Evolutionary conservation across 2,113 vertebrate species (phyloP), one percentile per base, ranked within the genome.

Genomic region (Calidris pygmaea): DNA sequence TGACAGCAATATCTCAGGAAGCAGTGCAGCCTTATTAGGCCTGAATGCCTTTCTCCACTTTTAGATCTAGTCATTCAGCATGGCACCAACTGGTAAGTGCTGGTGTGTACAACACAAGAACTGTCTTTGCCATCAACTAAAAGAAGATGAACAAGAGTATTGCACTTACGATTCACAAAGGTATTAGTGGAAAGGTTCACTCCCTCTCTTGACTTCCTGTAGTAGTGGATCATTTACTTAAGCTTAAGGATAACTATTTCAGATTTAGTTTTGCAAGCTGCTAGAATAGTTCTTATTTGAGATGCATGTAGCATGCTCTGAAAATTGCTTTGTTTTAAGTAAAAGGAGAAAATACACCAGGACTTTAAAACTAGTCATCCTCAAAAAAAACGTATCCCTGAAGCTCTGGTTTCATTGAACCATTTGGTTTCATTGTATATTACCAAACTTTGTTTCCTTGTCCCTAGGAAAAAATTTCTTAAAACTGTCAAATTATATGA

Each of bases 291-390:
- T 89, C 48, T 79, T 76, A 45, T 37, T 88, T 55, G 53, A 90
- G 43, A 52, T 66, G 30, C 26, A 66, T 30, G 12, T 59, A 90
- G 77, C 3, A 26, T 35, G 37, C 65, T 87, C 63, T 83, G 37
- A 79, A 90, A 93, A 85, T 15, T 39, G 22, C 15, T 87, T 39
- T 10, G 2, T 86, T 97, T 95, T 90, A 95, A 89, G 77, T 84
- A 92, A 95, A 95, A 85, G 55, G 24, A 85, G 41, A 92, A 92
- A 80, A 66, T 88, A 63, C 34, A 66, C 34, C 6, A 70, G 79
- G 67, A 58, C 62, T 66, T 15, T 66, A 70, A 83, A 90, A 85
- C 9, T 27, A 82, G 39, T 75, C 85, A 91, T 65, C 67, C 82
- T 90, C 47, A 29, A 29, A 60, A 60, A 89, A 78, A 93, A 2